Percentiles rank a stretch among this genome's conserved stretches.
Conservation (phyloP, 2,888 invertebrate species). For the Lasiommata megera region DNA sequence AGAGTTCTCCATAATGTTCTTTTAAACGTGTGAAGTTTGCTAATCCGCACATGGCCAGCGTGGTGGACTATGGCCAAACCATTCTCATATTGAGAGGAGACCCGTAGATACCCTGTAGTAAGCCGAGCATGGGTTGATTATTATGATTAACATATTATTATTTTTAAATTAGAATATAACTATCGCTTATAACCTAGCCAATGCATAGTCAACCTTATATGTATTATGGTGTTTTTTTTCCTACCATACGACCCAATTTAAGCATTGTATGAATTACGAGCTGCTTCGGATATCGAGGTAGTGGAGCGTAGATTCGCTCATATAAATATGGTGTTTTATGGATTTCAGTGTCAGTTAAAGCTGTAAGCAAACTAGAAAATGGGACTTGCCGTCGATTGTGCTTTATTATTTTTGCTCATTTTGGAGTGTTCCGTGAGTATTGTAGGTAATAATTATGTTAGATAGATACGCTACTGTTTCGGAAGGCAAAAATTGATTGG, state of each 20-base stretch:
- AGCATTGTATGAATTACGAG: neutral
- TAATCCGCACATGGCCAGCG: no score
- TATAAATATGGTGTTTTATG: slow-evolving; percentile 13
- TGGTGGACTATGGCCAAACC: no score
- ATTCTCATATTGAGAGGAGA: no score
- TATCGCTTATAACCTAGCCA: neutral
- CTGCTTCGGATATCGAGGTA: slow-evolving; percentile 13
- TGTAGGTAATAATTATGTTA: neutral
- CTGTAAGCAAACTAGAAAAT: slow-evolving; percentile 12
- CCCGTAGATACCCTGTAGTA: no score
- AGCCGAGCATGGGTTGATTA: no score
- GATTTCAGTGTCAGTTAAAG: neutral
- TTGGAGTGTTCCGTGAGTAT: slow-evolving; percentile 52
- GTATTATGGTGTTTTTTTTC: slow-evolving; percentile 2
- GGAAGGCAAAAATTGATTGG: neutral
- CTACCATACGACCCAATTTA: slow-evolving; percentile 10
- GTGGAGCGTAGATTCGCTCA: slow-evolving; percentile 13
- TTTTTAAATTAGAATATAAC: no score
- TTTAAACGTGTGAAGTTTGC: no score
- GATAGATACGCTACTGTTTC: neutral
- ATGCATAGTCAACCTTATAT: neutral
- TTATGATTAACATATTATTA: no score
- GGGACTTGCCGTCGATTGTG: slow-evolving; percentile 28
- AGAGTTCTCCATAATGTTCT: no score
- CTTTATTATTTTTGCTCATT: slow-evolving; percentile 44